phyloP scores from a whole-genome alignment of 1,140 invertebrate genomes.

The Papilio dardanus region DNA sequence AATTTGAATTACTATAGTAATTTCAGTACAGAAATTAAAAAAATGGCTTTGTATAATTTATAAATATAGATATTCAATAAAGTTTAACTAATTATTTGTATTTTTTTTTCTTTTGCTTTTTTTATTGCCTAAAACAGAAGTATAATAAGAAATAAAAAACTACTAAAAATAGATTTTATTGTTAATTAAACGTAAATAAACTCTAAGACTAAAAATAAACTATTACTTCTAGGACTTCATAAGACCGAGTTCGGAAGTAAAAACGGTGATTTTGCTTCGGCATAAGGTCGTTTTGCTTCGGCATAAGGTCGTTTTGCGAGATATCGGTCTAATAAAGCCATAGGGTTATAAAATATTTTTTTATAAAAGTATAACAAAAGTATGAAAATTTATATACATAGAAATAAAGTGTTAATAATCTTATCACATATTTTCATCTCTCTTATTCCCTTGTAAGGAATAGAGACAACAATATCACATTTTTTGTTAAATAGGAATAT shows the following conservation, averaged over 20 bases:
- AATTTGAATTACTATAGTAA: background rate
- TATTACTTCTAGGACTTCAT: no score
- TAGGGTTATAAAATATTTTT: no score
- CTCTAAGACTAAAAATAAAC: background rate
- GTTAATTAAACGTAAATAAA: background rate
- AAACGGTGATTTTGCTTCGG: no score
- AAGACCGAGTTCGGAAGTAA: no score
- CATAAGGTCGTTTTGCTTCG: no score
- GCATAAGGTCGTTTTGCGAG: no score
- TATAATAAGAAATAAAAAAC: no score
- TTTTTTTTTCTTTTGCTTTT: background rate
- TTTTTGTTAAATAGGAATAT: background rate
- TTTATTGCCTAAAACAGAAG: background rate
- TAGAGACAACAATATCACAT: no score
- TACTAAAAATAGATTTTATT: background rate
- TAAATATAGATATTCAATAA: background rate
- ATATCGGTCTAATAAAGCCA: no score
- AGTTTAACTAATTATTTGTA: background rate
- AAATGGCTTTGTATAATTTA: background rate
- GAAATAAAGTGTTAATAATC: background rate
- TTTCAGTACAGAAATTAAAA: background rate
- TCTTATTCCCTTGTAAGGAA: no score
- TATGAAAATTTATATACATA: background rate
- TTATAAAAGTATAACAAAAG: no score
- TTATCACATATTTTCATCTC: no score